Evolutionary conservation across 2,888 invertebrate species (phyloP).

Genomic region (Amaurobius ferox): DNA sequence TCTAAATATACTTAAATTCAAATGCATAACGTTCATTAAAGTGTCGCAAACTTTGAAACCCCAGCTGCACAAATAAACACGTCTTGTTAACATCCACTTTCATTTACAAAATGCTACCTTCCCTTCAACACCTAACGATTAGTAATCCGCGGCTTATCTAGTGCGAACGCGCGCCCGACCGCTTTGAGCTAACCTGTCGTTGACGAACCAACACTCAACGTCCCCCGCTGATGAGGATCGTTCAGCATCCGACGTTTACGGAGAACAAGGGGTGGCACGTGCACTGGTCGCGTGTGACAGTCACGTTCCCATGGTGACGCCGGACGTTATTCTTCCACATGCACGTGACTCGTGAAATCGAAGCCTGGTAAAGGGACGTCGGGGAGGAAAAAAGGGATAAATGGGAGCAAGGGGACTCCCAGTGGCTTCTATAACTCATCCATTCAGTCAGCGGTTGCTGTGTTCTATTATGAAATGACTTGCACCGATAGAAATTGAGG

Average conservation of each 20-base stretch:
- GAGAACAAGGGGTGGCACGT: slow-evolving; percentile 6
- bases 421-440: neutral
- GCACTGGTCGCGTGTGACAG: slow-evolving; percentile 43
- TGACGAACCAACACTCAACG: neutral
- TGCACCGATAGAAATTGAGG: neutral
- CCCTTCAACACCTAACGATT: neutral
- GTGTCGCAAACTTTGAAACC: too few relatives aligned
- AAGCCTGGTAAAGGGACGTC: slow-evolving; percentile 22
- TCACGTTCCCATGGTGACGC: slow-evolving; percentile 67
- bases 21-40: too few relatives aligned
- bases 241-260: neutral
- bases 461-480: neutral
- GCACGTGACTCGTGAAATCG: slow-evolving; percentile 69
- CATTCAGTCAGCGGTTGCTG: neutral
- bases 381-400: neutral
- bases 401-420: neutral
- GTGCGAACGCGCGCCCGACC: neutral
- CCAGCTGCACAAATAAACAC: too few relatives aligned
- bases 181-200: neutral
- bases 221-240: neutral
- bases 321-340: slow-evolving; percentile 64
- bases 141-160: neutral
- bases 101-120: too few relatives aligned
- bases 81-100: too few relatives aligned
- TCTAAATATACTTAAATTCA: too few relatives aligned